Evolutionary conservation across 1,140 invertebrate species (phyloP).

Genomic region (Calosoma granatense): DNA sequence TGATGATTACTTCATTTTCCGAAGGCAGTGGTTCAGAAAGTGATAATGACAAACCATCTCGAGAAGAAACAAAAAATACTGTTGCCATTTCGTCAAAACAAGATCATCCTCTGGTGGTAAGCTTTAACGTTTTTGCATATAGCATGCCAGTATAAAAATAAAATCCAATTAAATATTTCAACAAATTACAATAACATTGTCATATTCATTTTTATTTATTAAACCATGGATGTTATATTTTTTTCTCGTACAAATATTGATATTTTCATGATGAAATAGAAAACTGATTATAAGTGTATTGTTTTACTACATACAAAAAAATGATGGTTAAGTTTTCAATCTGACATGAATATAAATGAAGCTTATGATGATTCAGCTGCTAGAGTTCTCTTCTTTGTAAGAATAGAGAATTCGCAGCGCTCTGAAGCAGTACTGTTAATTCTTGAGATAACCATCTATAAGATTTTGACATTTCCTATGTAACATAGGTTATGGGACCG

Average conservation of each 20-base stretch:
- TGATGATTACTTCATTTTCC: slow-evolving; percentile 49
- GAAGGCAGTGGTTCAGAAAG: slow-evolving; percentile 35
- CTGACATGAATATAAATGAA: slow-evolving; percentile 23
- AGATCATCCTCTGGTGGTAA: slow-evolving; percentile 7
- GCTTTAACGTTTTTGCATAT: no score
- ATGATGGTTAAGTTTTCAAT: slow-evolving; percentile 33
- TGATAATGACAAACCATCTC: slow-evolving; percentile 20
- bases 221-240: no score
- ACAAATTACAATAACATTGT: no score
- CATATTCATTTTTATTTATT: slow-evolving; percentile 11
- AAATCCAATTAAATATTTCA: no score
- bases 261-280: slow-evolving; percentile 18
- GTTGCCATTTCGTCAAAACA: not conserved
- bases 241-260: no score
- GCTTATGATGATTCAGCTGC: slow-evolving; percentile 31
- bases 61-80: not conserved
- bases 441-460: not conserved
- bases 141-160: no score
- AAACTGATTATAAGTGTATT: slow-evolving; percentile 12
- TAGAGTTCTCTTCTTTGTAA: slow-evolving; percentile 28
- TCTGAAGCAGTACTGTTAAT: slow-evolving; percentile 20
- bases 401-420: slow-evolving; percentile 28
- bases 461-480: not conserved
- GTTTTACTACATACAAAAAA: no score
- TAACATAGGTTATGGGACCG: not conserved